Conservation (phyloP, 2,797 vertebrate species). For the Hafferia zeledoni region DNA sequence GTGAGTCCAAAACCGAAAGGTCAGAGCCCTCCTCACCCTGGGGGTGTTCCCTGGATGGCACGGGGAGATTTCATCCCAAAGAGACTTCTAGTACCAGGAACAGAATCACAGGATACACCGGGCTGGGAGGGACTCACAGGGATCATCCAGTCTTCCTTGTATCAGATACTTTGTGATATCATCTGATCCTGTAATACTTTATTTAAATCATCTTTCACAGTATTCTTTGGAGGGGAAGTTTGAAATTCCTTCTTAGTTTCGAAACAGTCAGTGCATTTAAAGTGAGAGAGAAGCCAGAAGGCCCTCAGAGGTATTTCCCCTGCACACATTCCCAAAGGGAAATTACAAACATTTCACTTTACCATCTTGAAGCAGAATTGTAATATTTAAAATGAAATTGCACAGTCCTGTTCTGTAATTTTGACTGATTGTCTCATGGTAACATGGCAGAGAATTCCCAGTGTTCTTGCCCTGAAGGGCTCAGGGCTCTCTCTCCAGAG, state of each 20-base stretch:
- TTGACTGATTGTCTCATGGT: neutral
- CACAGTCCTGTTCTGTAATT: neutral
- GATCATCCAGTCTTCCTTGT: neutral
- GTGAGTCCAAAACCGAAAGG: constrained; percentile 83
- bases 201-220: neutral
- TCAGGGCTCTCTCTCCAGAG: neutral
- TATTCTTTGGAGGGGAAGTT: neutral
- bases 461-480: neutral
- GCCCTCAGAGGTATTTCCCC: neutral
- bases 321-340: neutral
- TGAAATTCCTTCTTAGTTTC: neutral
- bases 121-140: neutral
- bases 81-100: neutral
- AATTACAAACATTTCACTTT: neutral
- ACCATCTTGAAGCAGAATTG: neutral
- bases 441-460: neutral
- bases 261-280: neutral
- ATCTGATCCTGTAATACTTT: neutral
- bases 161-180: neutral
- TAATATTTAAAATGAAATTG: neutral
- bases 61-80: constrained; percentile 10
- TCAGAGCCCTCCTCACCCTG: constrained; percentile 57
- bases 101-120: neutral
- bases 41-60: no score
- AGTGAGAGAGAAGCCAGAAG: neutral